phyloP scores from a whole-genome alignment of 2,888 invertebrate species.

The Campopleginae sp. region DNA sequence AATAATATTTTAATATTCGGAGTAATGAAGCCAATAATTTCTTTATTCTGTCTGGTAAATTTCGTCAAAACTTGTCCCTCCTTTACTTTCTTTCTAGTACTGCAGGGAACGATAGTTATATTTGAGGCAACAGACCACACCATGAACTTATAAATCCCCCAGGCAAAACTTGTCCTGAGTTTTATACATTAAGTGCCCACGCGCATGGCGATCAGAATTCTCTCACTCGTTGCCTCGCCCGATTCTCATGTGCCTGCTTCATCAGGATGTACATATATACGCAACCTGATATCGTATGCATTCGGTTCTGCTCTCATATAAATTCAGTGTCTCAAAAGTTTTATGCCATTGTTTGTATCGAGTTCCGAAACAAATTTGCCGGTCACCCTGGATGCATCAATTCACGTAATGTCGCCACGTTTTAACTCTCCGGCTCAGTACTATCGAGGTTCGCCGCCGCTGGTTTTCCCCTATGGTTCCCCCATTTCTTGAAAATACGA shows the following conservation, averaged over 20 bases:
- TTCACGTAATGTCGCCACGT: background rate
- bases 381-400: background rate
- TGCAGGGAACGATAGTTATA: background rate
- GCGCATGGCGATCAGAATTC: conserved; percentile 63
- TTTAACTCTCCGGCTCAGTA: background rate
- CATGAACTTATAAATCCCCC: conserved; percentile 54
- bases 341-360: background rate
- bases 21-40: background rate
- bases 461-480: too few relatives aligned
- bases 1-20: background rate
- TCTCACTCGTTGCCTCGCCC: conserved; percentile 56
- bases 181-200: conserved; percentile 60
- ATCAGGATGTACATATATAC: conserved; percentile 15
- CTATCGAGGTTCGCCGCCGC: too few relatives aligned
- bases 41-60: background rate
- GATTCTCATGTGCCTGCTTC: conserved; percentile 42
- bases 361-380: background rate
- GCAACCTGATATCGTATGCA: background rate
- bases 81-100: conserved; percentile 9
- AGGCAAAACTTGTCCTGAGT: conserved; percentile 48
- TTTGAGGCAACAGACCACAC: conserved; percentile 26
- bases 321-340: conserved; percentile 1
- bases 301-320: background rate
- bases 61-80: background rate
- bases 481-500: too few relatives aligned